These are phyloP conservation scores for Mimachlamys varia DNA, from an alignment of 2,888 invertebrate genomes.

Conservation along the genomic window DNA sequence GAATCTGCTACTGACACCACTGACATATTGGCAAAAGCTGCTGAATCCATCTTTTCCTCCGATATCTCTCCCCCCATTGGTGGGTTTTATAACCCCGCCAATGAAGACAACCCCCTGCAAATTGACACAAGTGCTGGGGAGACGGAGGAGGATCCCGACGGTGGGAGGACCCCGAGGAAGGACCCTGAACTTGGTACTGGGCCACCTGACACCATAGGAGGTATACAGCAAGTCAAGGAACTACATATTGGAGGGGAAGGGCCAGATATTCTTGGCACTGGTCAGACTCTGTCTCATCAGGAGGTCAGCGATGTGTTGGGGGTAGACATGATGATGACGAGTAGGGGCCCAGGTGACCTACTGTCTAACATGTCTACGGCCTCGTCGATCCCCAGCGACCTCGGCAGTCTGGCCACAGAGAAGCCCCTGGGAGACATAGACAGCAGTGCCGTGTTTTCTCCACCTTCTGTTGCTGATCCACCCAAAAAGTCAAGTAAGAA, in stretches of 20 bases:
- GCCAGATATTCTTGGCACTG: not conserved
- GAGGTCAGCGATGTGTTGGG: not conserved
- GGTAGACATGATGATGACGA: not conserved
- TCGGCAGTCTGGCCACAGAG: not conserved
- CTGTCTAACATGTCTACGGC: not conserved
- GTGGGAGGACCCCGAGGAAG: conserved; percentile 55
- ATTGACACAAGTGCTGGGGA: conserved; percentile 76
- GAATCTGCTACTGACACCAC: conserved; percentile 55
- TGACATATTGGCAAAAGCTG: conserved; percentile 81
- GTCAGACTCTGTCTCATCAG: not conserved
- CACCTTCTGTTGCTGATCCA: conserved; percentile 40
- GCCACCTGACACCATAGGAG: not conserved
- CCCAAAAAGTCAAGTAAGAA: conserved; percentile 44
- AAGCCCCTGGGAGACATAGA: conserved; percentile 1
- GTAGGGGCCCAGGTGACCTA: not conserved
- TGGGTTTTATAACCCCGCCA: conserved; percentile 75
- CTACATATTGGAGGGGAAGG: not conserved
- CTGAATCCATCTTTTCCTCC: conserved; percentile 80
- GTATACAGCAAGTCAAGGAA: not conserved
- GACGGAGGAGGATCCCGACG: conserved; percentile 60
- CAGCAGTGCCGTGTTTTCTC: conserved; percentile 48
- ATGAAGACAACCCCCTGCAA: conserved; percentile 76
- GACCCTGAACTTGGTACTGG: not conserved
- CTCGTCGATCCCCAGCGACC: not conserved
- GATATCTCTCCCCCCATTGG: conserved; percentile 67